Conservation (phyloP, 2,888 invertebrate genomes). For the Eristalis tenax region DNA sequence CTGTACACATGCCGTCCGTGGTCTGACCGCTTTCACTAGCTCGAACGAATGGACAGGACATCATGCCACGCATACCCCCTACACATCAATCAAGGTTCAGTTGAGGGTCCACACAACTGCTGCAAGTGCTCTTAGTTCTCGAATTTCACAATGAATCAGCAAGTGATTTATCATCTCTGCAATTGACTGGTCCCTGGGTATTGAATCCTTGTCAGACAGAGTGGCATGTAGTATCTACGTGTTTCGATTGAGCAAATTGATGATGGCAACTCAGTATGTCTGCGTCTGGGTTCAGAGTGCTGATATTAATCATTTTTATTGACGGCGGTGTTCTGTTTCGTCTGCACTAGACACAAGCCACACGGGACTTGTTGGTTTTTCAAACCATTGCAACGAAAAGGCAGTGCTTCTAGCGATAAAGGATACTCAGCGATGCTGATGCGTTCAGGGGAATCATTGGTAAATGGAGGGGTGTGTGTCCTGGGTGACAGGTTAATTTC, state of each 20-base stretch:
- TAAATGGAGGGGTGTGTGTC: background rate
- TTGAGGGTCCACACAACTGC: too few relatives aligned
- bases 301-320: constrained; percentile 7
- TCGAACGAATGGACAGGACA: background rate
- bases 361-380: background rate
- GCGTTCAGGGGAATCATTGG: background rate
- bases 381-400: background rate
- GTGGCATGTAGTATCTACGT: background rate
- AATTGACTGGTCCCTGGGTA: background rate
- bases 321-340: background rate
- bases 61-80: too few relatives aligned
- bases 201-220: background rate
- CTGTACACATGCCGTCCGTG: background rate
- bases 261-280: background rate
- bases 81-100: too few relatives aligned
- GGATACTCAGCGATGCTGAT: background rate
- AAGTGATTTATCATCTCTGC: too few relatives aligned
- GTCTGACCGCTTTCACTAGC: constrained; percentile 45
- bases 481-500: too few relatives aligned
- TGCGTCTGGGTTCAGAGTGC: background rate
- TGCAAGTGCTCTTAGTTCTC: too few relatives aligned
- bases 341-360: background rate
- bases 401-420: background rate
- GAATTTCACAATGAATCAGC: too few relatives aligned
- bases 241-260: background rate